phyloP scores from a whole-genome alignment of 2,113 vertebrate species.

The Colossoma macropomum region DNA sequence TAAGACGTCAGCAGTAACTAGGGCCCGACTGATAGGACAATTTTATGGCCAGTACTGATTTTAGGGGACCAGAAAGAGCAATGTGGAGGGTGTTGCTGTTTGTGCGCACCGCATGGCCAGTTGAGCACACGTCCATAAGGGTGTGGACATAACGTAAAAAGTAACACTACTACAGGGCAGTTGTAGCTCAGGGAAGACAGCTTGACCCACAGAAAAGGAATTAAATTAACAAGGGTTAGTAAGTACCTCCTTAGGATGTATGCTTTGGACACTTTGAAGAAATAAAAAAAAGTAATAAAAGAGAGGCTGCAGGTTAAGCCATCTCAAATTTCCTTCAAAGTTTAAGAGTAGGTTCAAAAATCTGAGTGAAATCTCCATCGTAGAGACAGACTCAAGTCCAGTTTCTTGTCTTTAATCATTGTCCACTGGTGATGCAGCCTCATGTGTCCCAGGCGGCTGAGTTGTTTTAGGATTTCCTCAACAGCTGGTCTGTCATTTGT shows the following conservation, averaged over 20 bases:
- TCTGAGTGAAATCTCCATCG: not conserved
- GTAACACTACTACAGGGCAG: conserved; percentile 5
- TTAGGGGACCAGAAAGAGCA: not conserved
- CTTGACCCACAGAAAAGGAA: conserved; percentile 23
- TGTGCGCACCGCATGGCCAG: not conserved
- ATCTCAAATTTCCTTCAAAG: conserved; percentile 57
- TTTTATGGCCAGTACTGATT: too few species aligned
- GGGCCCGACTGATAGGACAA: too few species aligned
- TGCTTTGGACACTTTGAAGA: conserved; percentile 55
- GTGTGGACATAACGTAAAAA: not conserved
- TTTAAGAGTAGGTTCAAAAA: conserved; percentile 6
- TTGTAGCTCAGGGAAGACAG: conserved; percentile 11
- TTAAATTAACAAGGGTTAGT: conserved; percentile 57
- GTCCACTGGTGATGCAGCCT: conserved; percentile 21
- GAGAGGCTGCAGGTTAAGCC: not conserved
- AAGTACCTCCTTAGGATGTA: conserved; percentile 23
- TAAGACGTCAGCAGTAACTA: not conserved
- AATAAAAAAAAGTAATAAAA: conserved; percentile 15
- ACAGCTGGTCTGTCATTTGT: not conserved
- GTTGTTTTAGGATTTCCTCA: not conserved
- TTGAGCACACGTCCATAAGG: not conserved
- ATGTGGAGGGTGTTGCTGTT: not conserved
- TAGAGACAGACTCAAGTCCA: not conserved
- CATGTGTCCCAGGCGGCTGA: not conserved
- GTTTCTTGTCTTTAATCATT: not conserved